A percentile compares a stretch with the other conserved stretches of the same genome.
These are phyloP conservation scores for Metridium senile DNA, from an alignment of 92 coral and sea anemone species.

Conservation along the genomic window DNA sequence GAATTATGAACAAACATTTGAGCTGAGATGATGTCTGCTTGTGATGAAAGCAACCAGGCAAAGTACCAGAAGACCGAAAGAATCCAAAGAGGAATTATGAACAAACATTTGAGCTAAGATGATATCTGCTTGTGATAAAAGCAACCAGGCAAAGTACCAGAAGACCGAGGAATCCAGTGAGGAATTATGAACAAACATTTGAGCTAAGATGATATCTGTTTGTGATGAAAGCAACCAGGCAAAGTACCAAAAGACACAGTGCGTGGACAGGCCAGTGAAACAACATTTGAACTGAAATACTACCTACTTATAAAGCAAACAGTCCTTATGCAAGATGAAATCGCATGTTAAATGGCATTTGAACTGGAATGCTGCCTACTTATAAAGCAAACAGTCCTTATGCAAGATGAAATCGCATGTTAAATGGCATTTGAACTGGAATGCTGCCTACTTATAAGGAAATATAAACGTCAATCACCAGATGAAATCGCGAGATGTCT, in stretches of 20 bases:
- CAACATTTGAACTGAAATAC: background rate
- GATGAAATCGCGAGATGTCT: no score
- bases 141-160: constrained; percentile 20
- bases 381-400: no score
- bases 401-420: no score
- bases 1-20: background rate
- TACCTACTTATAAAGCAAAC: background rate
- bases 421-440: no score
- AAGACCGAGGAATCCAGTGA: background rate
- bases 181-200: background rate
- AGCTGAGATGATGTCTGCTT: background rate
- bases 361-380: background rate
- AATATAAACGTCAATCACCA: no score
- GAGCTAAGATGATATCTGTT: background rate
- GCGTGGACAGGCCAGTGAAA: background rate
- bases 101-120: background rate
- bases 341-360: background rate
- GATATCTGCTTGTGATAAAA: background rate
- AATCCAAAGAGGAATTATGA: background rate
- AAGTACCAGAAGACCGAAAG: background rate
- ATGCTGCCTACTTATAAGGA: no score
- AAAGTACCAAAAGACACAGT: background rate
- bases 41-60: constrained; percentile 21
- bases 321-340: constrained; percentile 1
- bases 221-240: constrained; percentile 21